These are phyloP conservation scores for Micrasema longulum DNA, from an alignment of 1,140 invertebrate species.

Conservation along the genomic window DNA sequence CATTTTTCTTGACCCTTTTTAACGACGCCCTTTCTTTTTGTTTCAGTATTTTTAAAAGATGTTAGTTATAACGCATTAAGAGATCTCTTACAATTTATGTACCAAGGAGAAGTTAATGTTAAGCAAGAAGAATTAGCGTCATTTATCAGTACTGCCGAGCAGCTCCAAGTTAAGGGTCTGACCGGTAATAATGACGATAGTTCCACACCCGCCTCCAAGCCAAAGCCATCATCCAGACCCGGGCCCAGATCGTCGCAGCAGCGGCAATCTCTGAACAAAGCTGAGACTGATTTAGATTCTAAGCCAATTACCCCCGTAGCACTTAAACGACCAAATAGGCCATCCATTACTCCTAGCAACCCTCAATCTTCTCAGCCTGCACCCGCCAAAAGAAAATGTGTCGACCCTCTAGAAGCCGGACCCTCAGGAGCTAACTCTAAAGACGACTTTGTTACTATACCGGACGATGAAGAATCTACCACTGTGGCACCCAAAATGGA, in stretches of 20 bases:
- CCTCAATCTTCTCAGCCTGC: constrained; percentile 68
- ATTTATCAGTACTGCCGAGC: constrained; percentile 87
- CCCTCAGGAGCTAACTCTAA: constrained; percentile 65
- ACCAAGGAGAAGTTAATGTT: constrained; percentile 88
- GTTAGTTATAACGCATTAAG: constrained; percentile 80
- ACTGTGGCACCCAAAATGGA: constrained; percentile 69
- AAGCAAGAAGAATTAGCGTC: constrained; percentile 84
- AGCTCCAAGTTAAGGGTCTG: constrained; percentile 86
- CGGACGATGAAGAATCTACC: constrained; percentile 67
- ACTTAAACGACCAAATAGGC: constrained; percentile 70
- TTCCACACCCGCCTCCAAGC: constrained; percentile 68
- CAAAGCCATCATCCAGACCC: constrained; percentile 66
- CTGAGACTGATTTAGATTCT: constrained; percentile 70
- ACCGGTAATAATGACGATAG: constrained; percentile 72
- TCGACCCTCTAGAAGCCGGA: constrained; percentile 67
- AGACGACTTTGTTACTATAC: constrained; percentile 69
- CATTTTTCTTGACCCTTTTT: background rate
- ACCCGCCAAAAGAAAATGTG: constrained; percentile 68
- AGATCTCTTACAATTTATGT: constrained; percentile 88
- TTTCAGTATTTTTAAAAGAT: constrained; percentile 85
- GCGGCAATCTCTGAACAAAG: constrained; percentile 69
- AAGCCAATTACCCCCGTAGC: constrained; percentile 69
- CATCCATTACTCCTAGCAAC: constrained; percentile 69
- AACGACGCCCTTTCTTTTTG: constrained; percentile 55
- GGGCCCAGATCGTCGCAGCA: constrained; percentile 69